Conservation (phyloP, 2,888 invertebrate genomes). For the Anagyrus pseudococci region DNA sequence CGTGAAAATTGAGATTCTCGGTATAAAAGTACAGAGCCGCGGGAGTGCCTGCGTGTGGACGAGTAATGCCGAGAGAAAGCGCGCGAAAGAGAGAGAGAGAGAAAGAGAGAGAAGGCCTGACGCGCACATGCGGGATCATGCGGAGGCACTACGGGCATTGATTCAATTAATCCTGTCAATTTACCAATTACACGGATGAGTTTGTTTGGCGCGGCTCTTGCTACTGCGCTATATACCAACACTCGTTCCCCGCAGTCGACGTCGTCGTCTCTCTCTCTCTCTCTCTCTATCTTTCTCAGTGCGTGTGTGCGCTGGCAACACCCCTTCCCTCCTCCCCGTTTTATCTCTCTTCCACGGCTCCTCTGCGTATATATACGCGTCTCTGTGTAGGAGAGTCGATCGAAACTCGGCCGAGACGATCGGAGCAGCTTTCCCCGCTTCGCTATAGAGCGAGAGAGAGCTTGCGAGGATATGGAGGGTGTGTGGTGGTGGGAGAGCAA, state of each 20-base stretch:
- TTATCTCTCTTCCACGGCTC: too few relatives aligned
- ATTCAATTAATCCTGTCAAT: conserved; percentile 61
- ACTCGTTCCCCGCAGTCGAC: conserved; percentile 37
- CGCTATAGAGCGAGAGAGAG: neutral
- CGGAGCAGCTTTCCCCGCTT: conserved; percentile 3
- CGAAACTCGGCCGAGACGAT: conserved; percentile 1
- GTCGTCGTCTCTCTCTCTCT: conserved; percentile 11
- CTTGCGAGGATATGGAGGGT: neutral
- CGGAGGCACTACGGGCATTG: conserved; percentile 47
- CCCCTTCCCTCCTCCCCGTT: too few relatives aligned
- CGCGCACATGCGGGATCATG: conserved; percentile 30
- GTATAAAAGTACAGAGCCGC: neutral
- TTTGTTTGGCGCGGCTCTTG: conserved; percentile 54
- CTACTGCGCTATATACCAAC: conserved; percentile 37
- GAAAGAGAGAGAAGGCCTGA: neutral
- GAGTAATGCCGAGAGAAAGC: neutral
- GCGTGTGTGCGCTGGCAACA: conserved; percentile 13
- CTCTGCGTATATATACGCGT: conserved; percentile 6
- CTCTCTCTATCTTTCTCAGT: conserved; percentile 19
- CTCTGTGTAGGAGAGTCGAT: neutral
- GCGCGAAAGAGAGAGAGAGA: too few relatives aligned
- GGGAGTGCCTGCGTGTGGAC: neutral
- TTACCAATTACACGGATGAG: conserved; percentile 61
- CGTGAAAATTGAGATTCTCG: too few relatives aligned
- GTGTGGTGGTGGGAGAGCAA: conserved; percentile 3